These are phyloP conservation scores for Syrista parreyssii DNA, from an alignment of 2,888 invertebrate species.

Conservation along the genomic window DNA sequence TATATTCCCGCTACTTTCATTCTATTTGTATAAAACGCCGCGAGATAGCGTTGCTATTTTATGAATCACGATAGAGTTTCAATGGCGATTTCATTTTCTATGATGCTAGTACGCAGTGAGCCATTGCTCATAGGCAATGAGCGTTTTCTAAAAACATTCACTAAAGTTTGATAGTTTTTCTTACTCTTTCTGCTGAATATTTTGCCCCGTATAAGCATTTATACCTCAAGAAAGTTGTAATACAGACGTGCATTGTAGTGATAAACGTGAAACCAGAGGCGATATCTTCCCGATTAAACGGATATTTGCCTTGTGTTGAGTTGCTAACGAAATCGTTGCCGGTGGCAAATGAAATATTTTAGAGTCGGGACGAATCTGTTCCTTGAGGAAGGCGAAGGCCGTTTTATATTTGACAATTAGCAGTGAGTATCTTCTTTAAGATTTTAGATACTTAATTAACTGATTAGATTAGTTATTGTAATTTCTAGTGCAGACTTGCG, in stretches of 20 bases:
- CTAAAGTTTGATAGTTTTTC: neutral
- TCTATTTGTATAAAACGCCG: neutral
- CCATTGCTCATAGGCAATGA: neutral
- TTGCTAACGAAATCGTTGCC: neutral
- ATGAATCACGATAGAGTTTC: neutral
- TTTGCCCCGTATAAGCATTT: neutral
- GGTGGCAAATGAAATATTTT: constrained; percentile 7
- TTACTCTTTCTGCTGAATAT: neutral
- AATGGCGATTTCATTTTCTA: neutral
- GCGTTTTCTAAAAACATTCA: neutral
- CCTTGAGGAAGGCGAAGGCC: neutral
- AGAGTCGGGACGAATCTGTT: neutral
- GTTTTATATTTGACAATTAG: neutral
- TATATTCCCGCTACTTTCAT: neutral
- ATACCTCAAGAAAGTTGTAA: neutral
- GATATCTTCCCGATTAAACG: neutral
- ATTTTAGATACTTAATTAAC: neutral
- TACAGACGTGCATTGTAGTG: neutral
- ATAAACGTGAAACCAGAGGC: neutral
- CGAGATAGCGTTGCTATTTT: neutral
- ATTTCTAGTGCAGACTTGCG: neutral
- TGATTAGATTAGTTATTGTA: neutral
- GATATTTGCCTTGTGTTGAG: neutral
- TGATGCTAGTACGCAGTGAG: neutral
- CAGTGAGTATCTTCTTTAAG: neutral